phyloP scores from a whole-genome alignment of 2,888 invertebrate species.

The Leucania comma region DNA sequence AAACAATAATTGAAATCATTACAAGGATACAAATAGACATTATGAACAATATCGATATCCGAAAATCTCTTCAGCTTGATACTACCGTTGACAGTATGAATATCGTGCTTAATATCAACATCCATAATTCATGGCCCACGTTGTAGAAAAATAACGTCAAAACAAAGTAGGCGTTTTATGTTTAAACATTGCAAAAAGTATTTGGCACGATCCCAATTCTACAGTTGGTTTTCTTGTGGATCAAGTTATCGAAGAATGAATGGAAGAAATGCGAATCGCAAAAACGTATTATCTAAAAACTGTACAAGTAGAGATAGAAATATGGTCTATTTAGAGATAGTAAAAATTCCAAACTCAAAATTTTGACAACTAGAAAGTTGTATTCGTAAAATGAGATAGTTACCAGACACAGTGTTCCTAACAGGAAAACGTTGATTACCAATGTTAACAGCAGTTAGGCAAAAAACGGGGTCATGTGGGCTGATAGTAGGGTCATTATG shows the following conservation, averaged over 20 bases:
- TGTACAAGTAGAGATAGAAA: background rate
- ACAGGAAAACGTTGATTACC: conserved; percentile 69
- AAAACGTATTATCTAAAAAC: background rate
- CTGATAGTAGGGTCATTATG: conserved; percentile 84
- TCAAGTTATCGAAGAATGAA: conserved; percentile 29
- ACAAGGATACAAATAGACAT: background rate
- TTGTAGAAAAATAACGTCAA: conserved; percentile 52
- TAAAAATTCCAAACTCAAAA: background rate
- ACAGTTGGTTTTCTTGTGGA: conserved; percentile 19
- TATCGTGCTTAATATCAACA: conserved; percentile 50
- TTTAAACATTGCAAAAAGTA: conserved; percentile 39
- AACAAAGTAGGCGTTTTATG: conserved; percentile 50
- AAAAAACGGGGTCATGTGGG: conserved; percentile 82
- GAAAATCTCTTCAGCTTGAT: conserved; percentile 35
- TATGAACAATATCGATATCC: conserved; percentile 6
- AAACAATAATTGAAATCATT: background rate
- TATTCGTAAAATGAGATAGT: conserved; percentile 44
- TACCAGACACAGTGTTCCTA: conserved; percentile 57
- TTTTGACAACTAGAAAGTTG: conserved; percentile 47
- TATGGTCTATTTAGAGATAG: background rate
- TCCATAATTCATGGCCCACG: conserved; percentile 54
- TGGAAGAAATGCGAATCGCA: background rate
- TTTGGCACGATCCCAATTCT: conserved; percentile 49
- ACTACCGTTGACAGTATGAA: conserved; percentile 41
- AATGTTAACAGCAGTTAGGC: conserved; percentile 67